phyloP scores from a whole-genome alignment of 2,888 invertebrate genomes.

The Cephus nigrinus region DNA sequence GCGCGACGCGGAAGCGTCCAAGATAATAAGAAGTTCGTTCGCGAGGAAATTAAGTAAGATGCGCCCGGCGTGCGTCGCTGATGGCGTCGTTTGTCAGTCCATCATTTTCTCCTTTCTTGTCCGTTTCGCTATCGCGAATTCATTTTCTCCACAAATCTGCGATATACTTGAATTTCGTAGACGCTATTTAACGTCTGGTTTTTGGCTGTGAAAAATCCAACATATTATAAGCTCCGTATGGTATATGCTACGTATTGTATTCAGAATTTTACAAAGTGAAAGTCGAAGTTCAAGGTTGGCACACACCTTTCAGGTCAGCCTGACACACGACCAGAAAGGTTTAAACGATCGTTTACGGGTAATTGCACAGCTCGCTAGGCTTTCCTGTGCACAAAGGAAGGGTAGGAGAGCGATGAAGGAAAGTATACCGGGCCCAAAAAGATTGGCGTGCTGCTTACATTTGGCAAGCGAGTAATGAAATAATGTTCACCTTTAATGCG shows the following conservation, averaged over 20 bases:
- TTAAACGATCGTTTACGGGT: background rate
- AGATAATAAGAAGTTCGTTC: slow-evolving; percentile 57
- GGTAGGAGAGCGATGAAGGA: background rate
- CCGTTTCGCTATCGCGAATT: background rate
- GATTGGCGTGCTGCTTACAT: background rate
- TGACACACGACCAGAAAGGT: background rate
- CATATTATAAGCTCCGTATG: background rate
- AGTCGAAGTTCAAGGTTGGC: background rate
- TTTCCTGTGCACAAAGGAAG: background rate
- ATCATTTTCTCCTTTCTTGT: background rate
- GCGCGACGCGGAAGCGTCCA: slow-evolving; percentile 39
- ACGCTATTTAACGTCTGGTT: background rate
- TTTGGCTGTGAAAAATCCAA: background rate
- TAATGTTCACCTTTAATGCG: slow-evolving; percentile 8
- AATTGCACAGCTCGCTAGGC: background rate
- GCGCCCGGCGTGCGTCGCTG: slow-evolving; percentile 16
- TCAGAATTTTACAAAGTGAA: background rate
- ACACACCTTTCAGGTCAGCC: background rate
- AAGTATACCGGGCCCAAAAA: background rate
- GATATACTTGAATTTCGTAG: background rate
- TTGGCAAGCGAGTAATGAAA: background rate
- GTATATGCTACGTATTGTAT: background rate
- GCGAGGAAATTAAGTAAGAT: slow-evolving; percentile 58
- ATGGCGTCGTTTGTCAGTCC: slow-evolving; percentile 3
- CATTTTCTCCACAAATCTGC: background rate